These are phyloP conservation scores for Saccostrea echinata DNA, from an alignment of 1,140 invertebrate genomes.

Conservation along the genomic window DNA sequence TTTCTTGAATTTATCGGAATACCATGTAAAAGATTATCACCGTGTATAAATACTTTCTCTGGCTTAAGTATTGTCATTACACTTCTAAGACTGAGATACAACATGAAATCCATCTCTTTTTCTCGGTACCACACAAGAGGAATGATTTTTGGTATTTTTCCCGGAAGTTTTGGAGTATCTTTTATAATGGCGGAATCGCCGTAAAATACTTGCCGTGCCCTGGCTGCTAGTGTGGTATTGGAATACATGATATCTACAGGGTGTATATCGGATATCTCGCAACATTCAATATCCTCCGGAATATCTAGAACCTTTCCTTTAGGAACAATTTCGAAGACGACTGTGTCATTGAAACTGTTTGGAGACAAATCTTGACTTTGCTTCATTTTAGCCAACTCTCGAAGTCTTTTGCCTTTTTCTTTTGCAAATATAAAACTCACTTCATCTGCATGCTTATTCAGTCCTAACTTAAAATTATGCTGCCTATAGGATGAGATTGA, in stretches of 20 bases:
- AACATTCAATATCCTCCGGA: slow-evolving; percentile 30
- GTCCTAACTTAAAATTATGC: slow-evolving; percentile 52
- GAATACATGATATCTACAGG: slow-evolving; percentile 58
- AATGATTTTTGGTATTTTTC: slow-evolving; percentile 69
- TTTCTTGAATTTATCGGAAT: slow-evolving; percentile 63
- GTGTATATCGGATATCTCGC: slow-evolving; percentile 38
- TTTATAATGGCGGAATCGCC: slow-evolving; percentile 39
- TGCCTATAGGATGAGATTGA: slow-evolving; percentile 51
- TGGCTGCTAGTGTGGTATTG: slow-evolving; percentile 52
- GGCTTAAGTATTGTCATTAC: slow-evolving; percentile 67
- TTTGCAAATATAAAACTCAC: slow-evolving; percentile 49
- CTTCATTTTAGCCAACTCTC: slow-evolving; percentile 44
- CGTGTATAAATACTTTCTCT: slow-evolving; percentile 71
- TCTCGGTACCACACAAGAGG: slow-evolving; percentile 71
- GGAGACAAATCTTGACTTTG: slow-evolving; percentile 22
- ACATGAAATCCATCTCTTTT: slow-evolving; percentile 66
- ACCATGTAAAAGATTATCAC: slow-evolving; percentile 66
- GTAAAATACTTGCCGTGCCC: slow-evolving; percentile 55
- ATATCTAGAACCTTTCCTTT: slow-evolving; percentile 1
- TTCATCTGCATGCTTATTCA: slow-evolving; percentile 41
- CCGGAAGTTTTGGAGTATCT: slow-evolving; percentile 49
- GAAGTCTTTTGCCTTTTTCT: slow-evolving; percentile 30
- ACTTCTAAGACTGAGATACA: slow-evolving; percentile 73
- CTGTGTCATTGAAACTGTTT: slow-evolving; percentile 9
- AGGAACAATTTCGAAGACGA: slow-evolving; percentile 19